Percentiles rank a stretch among this genome's conserved stretches.
Conservation (phyloP, 2,888 invertebrate species). For the Drosophila setosimentum region DNA sequence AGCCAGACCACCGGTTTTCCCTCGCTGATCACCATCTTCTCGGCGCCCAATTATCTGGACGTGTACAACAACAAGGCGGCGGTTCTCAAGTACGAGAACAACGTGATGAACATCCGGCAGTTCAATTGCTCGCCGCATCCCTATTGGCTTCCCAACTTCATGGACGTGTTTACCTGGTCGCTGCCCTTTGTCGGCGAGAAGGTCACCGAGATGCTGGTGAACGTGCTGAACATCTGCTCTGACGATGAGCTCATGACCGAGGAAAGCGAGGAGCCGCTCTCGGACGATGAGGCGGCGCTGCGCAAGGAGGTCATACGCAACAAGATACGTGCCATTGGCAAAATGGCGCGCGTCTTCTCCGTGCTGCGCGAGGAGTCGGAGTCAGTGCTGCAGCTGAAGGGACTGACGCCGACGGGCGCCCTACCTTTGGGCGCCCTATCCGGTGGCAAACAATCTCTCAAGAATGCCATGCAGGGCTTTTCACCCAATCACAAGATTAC, state of each 20-base stretch:
- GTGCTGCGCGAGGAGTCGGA: conserved; percentile 99
- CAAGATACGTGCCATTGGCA: conserved; percentile 99
- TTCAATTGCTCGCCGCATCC: conserved; percentile 99
- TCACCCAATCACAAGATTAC: conserved; percentile 99
- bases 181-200: conserved; percentile 99
- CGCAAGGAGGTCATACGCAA: conserved; percentile 99
- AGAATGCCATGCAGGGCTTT: conserved; percentile 97
- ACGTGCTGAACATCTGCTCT: conserved; percentile 99
- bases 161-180: conserved; percentile 99
- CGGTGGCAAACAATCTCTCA: conserved; percentile 97
- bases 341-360: conserved; percentile 99
- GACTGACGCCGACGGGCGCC: conserved; percentile 98
- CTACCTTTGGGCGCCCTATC: conserved; percentile 98
- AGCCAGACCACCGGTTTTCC: conserved; percentile 99
- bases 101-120: conserved; percentile 99
- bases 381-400: conserved; percentile 98
- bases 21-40: conserved; percentile 99
- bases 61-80: conserved; percentile 99
- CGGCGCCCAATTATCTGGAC: conserved; percentile 99
- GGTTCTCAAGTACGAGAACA: conserved; percentile 99
- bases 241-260: conserved; percentile 99
- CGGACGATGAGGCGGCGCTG: conserved; percentile 93
- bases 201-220: conserved; percentile 99
- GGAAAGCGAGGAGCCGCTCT: conserved; percentile 90
- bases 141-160: conserved; percentile 99